Percentiles rank a stretch among this genome's conserved stretches.
phyloP scores from a whole-genome alignment of 2,797 vertebrate genomes.

The Esox lucius region DNA sequence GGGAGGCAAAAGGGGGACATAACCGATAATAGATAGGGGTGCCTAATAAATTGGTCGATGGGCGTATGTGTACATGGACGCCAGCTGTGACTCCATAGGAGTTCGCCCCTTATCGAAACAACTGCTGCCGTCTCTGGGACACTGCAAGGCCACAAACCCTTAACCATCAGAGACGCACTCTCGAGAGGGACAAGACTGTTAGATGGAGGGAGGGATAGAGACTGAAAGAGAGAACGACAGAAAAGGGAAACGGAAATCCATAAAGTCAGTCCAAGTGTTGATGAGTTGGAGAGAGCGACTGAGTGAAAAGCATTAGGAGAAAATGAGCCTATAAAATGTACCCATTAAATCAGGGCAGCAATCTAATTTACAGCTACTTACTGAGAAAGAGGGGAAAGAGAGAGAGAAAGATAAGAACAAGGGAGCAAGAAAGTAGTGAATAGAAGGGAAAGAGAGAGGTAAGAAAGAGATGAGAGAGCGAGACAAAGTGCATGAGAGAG shows the following conservation, averaged over 20 bases:
- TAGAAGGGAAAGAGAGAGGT: slow-evolving; percentile 8
- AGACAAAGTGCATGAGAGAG: background rate
- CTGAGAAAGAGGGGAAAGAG: background rate
- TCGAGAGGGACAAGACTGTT: background rate
- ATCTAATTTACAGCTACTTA: background rate
- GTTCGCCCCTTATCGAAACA: slow-evolving; percentile 5
- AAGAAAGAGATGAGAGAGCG: background rate
- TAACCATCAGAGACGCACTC: slow-evolving; percentile 36
- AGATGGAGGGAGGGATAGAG: background rate
- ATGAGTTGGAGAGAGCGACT: background rate
- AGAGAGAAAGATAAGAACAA: slow-evolving; percentile 51
- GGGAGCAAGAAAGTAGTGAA: slow-evolving; percentile 18
- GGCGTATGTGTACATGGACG: slow-evolving; percentile 11
- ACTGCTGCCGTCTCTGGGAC: slow-evolving; percentile 38
- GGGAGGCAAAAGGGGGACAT: too few species aligned
- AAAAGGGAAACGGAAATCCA: background rate
- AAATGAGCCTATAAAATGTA: background rate
- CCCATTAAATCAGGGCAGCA: background rate
- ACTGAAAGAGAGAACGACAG: background rate
- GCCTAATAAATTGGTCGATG: background rate
- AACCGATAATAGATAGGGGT: too few species aligned
- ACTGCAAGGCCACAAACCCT: slow-evolving; percentile 46
- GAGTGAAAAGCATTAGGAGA: background rate
- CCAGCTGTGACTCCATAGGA: slow-evolving; percentile 1
- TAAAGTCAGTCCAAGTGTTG: background rate